phyloP scores from a whole-genome alignment of 2,797 vertebrate genomes.

The Crenichthys baileyi region DNA sequence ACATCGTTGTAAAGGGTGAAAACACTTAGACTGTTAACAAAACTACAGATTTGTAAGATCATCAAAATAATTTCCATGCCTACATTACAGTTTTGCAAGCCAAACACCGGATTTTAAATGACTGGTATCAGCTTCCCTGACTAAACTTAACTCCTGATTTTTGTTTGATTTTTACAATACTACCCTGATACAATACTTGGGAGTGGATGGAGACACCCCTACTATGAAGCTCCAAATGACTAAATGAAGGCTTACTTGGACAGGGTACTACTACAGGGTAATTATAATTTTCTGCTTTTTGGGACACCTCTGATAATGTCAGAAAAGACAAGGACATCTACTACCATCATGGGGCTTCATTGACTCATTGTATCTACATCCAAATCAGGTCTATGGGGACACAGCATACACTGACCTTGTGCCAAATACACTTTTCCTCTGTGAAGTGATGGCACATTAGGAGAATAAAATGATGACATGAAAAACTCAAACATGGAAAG shows the following conservation, averaged over 20 bases:
- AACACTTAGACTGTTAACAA: too few species aligned
- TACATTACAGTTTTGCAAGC: not conserved
- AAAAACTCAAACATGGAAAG: conserved; percentile 26
- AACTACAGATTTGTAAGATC: too few species aligned
- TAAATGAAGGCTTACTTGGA: not conserved
- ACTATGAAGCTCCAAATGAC: not conserved
- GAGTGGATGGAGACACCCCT: not conserved
- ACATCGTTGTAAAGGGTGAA: too few species aligned
- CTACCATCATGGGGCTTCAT: conserved; percentile 59
- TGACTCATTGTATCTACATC: conserved; percentile 65
- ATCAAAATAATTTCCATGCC: too few species aligned
- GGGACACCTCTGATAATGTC: conserved; percentile 75
- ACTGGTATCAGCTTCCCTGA: not conserved
- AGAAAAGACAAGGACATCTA: conserved; percentile 71
- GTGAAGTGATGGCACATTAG: conserved; percentile 39
- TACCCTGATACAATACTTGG: not conserved
- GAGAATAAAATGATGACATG: conserved; percentile 32
- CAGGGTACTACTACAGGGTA: conserved; percentile 12
- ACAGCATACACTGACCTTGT: conserved; percentile 65
- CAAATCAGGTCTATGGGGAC: conserved; percentile 62
- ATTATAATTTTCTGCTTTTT: conserved; percentile 54
- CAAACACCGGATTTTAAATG: not conserved
- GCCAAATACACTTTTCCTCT: conserved; percentile 68
- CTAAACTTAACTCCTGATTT: too few species aligned
- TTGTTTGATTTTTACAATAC: too few species aligned